phyloP scores from a whole-genome alignment of 2,797 vertebrate genomes.

The Hydrophis major region DNA sequence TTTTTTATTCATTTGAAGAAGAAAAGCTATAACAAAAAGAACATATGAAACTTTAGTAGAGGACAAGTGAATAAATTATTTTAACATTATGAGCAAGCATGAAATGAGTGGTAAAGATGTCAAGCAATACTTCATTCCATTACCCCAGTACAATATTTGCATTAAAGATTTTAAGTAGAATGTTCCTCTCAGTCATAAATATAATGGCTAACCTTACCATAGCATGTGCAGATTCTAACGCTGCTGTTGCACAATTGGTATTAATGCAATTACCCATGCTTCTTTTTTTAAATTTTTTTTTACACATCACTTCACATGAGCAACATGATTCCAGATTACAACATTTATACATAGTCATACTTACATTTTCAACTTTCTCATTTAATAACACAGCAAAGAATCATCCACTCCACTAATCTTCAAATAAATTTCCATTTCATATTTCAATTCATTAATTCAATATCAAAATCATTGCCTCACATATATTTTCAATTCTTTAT shows the following conservation, averaged over 20 bases:
- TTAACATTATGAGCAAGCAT: neutral
- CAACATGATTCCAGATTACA: too few species aligned
- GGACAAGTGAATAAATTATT: neutral
- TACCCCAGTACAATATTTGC: neutral
- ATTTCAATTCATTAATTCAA: too few species aligned
- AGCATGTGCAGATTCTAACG: neutral
- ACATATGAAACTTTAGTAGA: neutral
- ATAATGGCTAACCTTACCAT: neutral
- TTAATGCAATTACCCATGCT: neutral
- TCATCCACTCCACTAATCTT: too few species aligned
- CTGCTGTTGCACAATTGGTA: neutral
- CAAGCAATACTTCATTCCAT: neutral
- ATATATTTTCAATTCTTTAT: too few species aligned
- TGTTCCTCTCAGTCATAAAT: neutral
- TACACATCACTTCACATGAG: too few species aligned
- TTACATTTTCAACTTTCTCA: too few species aligned
- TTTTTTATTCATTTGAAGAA: neutral
- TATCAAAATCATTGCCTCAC: too few species aligned
- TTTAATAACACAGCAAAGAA: too few species aligned
- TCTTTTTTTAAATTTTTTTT: neutral
- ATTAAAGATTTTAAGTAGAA: neutral
- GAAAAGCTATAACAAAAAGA: neutral
- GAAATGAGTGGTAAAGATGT: neutral
- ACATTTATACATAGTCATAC: too few species aligned
- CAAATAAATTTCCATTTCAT: too few species aligned